phyloP scores from a whole-genome alignment of 2,888 invertebrate genomes.

The Synergus japonicus region DNA sequence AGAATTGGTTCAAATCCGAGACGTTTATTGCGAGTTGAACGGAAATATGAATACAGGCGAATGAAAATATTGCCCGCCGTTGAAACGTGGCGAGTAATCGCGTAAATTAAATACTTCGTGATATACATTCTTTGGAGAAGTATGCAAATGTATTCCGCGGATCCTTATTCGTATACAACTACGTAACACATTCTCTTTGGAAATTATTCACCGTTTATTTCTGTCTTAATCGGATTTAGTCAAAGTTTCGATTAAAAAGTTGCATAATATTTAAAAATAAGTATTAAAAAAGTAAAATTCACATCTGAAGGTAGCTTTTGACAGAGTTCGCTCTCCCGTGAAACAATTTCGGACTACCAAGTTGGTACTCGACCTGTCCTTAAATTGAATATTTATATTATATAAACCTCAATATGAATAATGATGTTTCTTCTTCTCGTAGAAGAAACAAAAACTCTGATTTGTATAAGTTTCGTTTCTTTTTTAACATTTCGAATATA shows the following conservation, averaged over 20 bases:
- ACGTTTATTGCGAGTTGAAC: slow-evolving; percentile 32
- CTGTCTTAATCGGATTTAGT: not conserved
- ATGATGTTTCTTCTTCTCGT: too few species aligned
- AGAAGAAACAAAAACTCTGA: too few species aligned
- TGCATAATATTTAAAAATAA: not conserved
- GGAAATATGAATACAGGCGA: slow-evolving; percentile 34
- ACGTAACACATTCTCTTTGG: not conserved
- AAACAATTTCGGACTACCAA: not conserved
- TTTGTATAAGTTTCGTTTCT: too few species aligned
- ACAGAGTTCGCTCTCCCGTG: too few species aligned
- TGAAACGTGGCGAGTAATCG: slow-evolving; percentile 27
- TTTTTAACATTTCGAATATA: too few species aligned
- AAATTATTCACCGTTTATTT: slow-evolving; percentile 15
- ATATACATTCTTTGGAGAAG: slow-evolving; percentile 21
- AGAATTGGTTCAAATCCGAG: slow-evolving; percentile 37
- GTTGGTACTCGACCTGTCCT: too few species aligned
- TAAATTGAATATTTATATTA: too few species aligned
- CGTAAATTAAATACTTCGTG: slow-evolving; percentile 41
- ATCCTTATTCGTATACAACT: slow-evolving; percentile 12
- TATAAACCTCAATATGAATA: too few species aligned
- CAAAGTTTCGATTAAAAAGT: not conserved
- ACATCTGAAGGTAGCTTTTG: too few species aligned
- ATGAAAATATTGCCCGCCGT: slow-evolving; percentile 29
- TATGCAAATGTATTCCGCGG: slow-evolving; percentile 14
- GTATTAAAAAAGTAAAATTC: not conserved